Conservation (phyloP, 2,113 vertebrate genomes). For the Ciconia maguari region DNA sequence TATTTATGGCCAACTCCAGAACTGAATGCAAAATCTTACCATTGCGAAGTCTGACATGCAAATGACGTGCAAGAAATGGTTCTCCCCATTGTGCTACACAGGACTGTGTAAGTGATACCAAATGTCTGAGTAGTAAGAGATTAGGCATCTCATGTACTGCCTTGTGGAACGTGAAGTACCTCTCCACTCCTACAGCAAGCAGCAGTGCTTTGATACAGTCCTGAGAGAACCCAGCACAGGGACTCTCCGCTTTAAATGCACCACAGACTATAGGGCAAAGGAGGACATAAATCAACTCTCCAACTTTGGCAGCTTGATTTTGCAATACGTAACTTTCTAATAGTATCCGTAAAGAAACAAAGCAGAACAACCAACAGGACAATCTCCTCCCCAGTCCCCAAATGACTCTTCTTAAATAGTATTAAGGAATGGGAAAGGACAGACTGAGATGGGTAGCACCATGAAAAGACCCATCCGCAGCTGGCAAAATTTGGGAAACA, state of each 20-base stretch:
- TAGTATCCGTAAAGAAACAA: background rate
- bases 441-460: fast-evolving
- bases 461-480: background rate
- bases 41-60: background rate
- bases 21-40: background rate
- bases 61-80: background rate
- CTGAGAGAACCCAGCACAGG: background rate
- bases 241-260: background rate
- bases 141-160: background rate
- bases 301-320: background rate
- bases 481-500: background rate
- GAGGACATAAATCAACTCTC: background rate
- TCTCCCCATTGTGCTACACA: background rate
- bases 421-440: background rate
- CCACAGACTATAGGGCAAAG: background rate
- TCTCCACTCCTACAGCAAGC: background rate
- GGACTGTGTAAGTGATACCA: background rate
- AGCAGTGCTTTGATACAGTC: background rate
- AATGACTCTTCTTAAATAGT: background rate
- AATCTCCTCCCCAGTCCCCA: background rate
- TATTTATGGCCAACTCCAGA: background rate
- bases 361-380: background rate
- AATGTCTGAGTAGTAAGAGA: background rate
- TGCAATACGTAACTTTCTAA: background rate
- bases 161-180: background rate